Conservation (phyloP, 2,113 vertebrate species). For the Gymnogyps californianus region DNA sequence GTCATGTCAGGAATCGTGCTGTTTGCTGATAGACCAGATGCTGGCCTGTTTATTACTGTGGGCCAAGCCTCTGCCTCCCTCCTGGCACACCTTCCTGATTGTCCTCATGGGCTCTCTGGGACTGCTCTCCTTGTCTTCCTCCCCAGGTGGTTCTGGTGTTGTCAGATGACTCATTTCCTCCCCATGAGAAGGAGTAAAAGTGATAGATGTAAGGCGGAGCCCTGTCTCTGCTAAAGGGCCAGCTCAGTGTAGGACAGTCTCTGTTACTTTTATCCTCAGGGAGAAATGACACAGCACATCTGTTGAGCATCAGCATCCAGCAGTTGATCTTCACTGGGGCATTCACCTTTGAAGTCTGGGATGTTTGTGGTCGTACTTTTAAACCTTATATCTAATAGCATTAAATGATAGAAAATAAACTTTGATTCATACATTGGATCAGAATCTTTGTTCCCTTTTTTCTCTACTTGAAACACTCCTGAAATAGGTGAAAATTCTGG, state of each 20-base stretch:
- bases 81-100: neutral
- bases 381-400: neutral
- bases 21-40: neutral
- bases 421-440: neutral
- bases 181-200: neutral
- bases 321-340: neutral
- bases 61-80: neutral
- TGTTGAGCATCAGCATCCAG: neutral
- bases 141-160: neutral
- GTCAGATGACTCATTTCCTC: neutral
- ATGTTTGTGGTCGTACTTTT: neutral
- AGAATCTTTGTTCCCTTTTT: neutral
- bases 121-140: neutral
- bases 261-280: neutral
- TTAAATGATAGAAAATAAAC: neutral
- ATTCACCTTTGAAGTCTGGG: neutral
- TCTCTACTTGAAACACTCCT: neutral
- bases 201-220: neutral
- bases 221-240: neutral
- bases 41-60: neutral
- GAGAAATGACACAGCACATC: neutral
- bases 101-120: neutral
- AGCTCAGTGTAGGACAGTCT: neutral
- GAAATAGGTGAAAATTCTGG: neutral
- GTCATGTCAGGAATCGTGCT: neutral